Conservation (phyloP, 1,140 invertebrate species). For the Bombus cullumanus region DNA sequence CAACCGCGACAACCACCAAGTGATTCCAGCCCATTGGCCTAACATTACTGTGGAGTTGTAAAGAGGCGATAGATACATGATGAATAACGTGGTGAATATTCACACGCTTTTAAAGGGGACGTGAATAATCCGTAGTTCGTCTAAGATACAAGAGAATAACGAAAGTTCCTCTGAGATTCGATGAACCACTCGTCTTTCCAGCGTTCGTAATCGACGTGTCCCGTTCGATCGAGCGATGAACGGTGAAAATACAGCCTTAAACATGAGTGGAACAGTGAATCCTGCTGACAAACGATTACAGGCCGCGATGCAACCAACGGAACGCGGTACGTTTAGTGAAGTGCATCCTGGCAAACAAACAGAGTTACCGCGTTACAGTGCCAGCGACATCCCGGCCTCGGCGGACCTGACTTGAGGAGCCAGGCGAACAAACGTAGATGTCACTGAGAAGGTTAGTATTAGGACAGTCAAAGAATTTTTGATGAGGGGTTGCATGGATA, state of each 20-base stretch:
- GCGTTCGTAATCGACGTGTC: not conserved
- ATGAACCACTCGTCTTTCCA: not conserved
- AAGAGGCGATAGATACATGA: not conserved
- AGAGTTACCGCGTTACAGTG: constrained; percentile 53
- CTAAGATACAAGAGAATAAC: not conserved
- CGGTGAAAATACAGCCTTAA: constrained; percentile 28
- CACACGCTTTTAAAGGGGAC: not conserved
- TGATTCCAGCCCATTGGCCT: not conserved
- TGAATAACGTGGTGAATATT: not conserved
- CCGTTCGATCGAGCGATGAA: constrained; percentile 24
- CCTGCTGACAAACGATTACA: constrained; percentile 50
- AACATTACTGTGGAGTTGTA: not conserved
- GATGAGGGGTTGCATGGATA: not conserved
- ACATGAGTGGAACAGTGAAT: constrained; percentile 50
- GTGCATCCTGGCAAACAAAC: constrained; percentile 60
- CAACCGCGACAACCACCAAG: not conserved
- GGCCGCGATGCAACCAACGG: constrained; percentile 51
- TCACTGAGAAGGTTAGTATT: constrained; percentile 65
- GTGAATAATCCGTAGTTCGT: not conserved
- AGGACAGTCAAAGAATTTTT: not conserved
- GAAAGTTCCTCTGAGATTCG: not conserved
- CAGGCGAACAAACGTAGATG: constrained; percentile 55
- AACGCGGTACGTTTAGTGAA: constrained; percentile 56
- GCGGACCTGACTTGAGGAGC: constrained; percentile 64
- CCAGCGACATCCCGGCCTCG: constrained; percentile 52